Evolutionary conservation across 2,888 invertebrate genomes (phyloP), one percentile per base, ranked within the genome.

Genomic region (Nymphalis polychloros): DNA sequence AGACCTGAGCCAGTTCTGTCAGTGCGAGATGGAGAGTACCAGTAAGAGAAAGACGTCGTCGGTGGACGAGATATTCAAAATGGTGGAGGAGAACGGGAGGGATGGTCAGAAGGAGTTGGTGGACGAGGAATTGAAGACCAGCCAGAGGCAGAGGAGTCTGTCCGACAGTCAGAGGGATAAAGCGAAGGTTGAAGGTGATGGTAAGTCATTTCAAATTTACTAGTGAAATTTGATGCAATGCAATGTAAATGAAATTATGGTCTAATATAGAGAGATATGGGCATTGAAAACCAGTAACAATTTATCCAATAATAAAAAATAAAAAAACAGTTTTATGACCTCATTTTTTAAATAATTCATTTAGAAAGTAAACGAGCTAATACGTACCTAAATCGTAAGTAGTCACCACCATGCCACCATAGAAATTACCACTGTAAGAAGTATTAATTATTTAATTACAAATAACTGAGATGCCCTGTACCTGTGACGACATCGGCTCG

Each of bases 131-230:
- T 77, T 78, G 19, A 89, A 86, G 63, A 93, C 93, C 72, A 94
- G 94, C 73, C 95, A 95, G 81, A 89, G 96, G 82, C 96, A 97
- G 88, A 93, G 97, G 86, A 97, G 97, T 84, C 92, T 96, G 81
- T 96, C 96, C 79, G 96, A 97, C 87, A 96, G 96, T 89, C 94
- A 95, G 85, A 90, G 96, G 86, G 92, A 93, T 79, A 92, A 94
- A 80, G 92, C 92, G 77, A 90, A 92, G 78, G 85, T 93, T 59
- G 92, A 93, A 31, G 88, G 83, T 77, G 90, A 88, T 70, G 89
- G 93, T 93, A 68, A 92, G 93, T 75, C 60, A n/a, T 53, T 20
- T 20, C 49, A n/a, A 5, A 35, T 17, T 31, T 10, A 19, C 16
- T 2, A 49, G 41, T 48, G 20, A 50, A 10, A 10, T 20, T n/a